phyloP scores from a whole-genome alignment of 2,113 vertebrate species.

The Gavialis gangeticus region DNA sequence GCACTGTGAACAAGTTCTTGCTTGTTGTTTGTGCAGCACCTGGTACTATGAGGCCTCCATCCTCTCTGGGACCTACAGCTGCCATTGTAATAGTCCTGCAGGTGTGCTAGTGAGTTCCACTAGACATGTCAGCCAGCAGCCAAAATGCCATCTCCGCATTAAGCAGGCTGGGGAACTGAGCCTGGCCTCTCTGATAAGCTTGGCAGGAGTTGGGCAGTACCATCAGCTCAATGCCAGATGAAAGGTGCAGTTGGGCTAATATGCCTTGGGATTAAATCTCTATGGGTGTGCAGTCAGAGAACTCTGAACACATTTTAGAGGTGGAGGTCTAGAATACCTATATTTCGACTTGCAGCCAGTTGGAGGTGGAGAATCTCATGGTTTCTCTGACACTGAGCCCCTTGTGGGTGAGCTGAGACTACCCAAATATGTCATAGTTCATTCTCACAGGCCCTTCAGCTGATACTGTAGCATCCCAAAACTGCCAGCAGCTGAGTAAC shows the following conservation, averaged over 20 bases:
- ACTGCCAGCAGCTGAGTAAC: not conserved
- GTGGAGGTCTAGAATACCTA: not conserved
- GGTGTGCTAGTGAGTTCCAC: not conserved
- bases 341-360: not conserved
- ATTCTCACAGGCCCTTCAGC: not conserved
- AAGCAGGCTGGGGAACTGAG: constrained; percentile 29
- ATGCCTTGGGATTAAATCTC: not conserved
- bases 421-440: not conserved
- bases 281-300: not conserved
- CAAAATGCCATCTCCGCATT: rapidly evolving
- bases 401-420: not conserved
- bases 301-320: not conserved
- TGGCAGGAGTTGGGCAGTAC: constrained; percentile 33
- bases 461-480: not conserved
- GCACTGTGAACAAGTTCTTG: not conserved
- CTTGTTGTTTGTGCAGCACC: rapidly evolving
- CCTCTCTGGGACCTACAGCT: not conserved
- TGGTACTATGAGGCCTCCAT: rapidly evolving
- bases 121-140: not conserved
- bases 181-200: not conserved
- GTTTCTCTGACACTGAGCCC: not conserved
- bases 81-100: not conserved
- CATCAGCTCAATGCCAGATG: constrained; percentile 36
- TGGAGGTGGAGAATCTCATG: not conserved
- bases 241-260: not conserved